phyloP scores from a whole-genome alignment of 2,797 vertebrate genomes.

The Hephaestus fuliginosus region DNA sequence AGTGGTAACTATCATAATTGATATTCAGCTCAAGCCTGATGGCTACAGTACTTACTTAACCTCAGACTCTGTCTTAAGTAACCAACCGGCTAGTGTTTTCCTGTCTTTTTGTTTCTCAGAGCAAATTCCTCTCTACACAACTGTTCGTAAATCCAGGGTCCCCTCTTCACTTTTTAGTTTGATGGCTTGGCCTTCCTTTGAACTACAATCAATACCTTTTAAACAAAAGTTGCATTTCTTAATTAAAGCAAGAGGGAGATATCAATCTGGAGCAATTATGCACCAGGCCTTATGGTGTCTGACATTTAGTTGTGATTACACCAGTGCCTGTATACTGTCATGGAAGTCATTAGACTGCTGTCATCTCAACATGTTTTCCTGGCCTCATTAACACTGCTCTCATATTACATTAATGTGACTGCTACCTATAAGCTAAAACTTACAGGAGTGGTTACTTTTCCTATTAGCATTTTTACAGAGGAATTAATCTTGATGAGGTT shows the following conservation, averaged over 20 bases:
- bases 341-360: slow-evolving; percentile 86
- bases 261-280: slow-evolving; percentile 86
- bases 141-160: slow-evolving; percentile 65
- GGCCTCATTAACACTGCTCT: slow-evolving; percentile 79
- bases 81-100: slow-evolving; percentile 22
- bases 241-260: slow-evolving; percentile 85
- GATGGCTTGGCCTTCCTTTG: slow-evolving; percentile 78
- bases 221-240: slow-evolving; percentile 85
- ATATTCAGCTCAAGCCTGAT: slow-evolving; percentile 57
- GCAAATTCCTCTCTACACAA: slow-evolving; percentile 44
- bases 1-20: slow-evolving; percentile 67
- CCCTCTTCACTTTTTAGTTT: slow-evolving; percentile 75
- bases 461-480: slow-evolving; percentile 36
- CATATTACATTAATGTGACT: slow-evolving; percentile 51
- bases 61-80: slow-evolving; percentile 35
- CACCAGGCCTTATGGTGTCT: slow-evolving; percentile 86
- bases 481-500: slow-evolving; percentile 12
- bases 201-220: slow-evolving; percentile 87
- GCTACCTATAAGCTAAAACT: slow-evolving; percentile 46
- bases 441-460: slow-evolving; percentile 32
- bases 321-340: slow-evolving; percentile 83
- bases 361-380: slow-evolving; percentile 85
- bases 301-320: slow-evolving; percentile 88
- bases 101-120: slow-evolving; percentile 41
- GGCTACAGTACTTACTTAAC: slow-evolving; percentile 48